phyloP scores from a whole-genome alignment of 2,113 vertebrate species.

The Eonycteris spelaea region DNA sequence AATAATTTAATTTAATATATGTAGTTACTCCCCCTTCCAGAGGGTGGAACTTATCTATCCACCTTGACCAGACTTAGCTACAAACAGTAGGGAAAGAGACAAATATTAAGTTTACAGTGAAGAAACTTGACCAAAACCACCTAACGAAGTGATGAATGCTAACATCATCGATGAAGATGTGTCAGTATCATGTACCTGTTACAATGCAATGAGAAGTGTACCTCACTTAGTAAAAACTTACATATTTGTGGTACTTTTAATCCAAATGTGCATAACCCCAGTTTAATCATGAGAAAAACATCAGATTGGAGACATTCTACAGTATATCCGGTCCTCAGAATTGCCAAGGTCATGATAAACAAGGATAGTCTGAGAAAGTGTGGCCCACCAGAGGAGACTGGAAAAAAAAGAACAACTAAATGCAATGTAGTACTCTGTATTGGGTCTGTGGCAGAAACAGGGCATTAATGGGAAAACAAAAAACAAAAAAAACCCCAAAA shows the following conservation, averaged over 20 bases:
- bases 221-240: not conserved
- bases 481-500: not conserved
- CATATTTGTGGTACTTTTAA: not conserved
- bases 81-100: not conserved
- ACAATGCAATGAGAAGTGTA: not conserved
- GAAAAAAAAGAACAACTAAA: not conserved
- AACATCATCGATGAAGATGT: not conserved
- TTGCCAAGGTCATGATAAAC: not conserved
- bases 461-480: not conserved
- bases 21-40: not conserved
- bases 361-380: not conserved
- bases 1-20: not conserved
- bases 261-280: not conserved
- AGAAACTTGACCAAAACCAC: not conserved
- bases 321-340: not conserved
- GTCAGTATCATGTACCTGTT: not conserved
- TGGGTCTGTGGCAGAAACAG: not conserved
- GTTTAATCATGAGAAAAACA: not conserved
- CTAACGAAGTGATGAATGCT: not conserved
- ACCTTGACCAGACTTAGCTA: not conserved
- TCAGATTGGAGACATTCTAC: not conserved
- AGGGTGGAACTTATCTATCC: not conserved
- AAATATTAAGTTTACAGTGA: not conserved
- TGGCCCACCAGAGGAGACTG: not conserved
- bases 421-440: no score